A percentile compares a stretch with the other conserved stretches of the same genome.
These are phyloP conservation scores for Ridgeia piscesae DNA, from an alignment of 1,140 invertebrate genomes.

Conservation along the genomic window DNA sequence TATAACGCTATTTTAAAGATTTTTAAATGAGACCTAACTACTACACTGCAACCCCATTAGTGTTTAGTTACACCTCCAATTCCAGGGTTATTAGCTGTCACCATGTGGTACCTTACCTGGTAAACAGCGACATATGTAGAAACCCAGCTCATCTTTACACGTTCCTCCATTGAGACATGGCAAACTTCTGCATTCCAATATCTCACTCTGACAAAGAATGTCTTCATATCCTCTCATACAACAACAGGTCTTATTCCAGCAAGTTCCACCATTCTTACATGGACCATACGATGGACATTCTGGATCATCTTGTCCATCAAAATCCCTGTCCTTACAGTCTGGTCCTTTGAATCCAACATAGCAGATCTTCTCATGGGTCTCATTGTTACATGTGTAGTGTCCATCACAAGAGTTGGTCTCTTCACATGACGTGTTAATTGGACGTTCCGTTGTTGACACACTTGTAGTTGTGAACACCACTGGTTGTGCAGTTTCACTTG, in stretches of 20 bases:
- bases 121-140: background rate
- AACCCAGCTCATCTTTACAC: background rate
- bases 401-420: constrained; percentile 2
- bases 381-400: constrained; percentile 15
- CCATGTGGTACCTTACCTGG: background rate
- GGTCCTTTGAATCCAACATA: background rate
- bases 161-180: constrained; percentile 14
- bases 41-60: background rate
- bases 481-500: too few species aligned
- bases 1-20: background rate
- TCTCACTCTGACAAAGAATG: constrained; percentile 2
- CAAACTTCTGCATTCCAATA: background rate
- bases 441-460: background rate
- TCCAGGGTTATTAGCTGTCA: background rate
- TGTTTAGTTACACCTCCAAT: background rate
- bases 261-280: constrained; percentile 18
- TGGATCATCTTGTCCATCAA: background rate
- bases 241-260: constrained; percentile 15
- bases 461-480: too few species aligned
- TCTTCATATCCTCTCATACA: constrained; percentile 9
- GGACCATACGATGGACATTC: background rate
- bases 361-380: background rate
- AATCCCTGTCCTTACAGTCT: background rate
- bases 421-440: background rate
- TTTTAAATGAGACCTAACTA: background rate